Evolutionary conservation across 2,797 vertebrate species (phyloP).

Genomic region (Danionella dracula): DNA sequence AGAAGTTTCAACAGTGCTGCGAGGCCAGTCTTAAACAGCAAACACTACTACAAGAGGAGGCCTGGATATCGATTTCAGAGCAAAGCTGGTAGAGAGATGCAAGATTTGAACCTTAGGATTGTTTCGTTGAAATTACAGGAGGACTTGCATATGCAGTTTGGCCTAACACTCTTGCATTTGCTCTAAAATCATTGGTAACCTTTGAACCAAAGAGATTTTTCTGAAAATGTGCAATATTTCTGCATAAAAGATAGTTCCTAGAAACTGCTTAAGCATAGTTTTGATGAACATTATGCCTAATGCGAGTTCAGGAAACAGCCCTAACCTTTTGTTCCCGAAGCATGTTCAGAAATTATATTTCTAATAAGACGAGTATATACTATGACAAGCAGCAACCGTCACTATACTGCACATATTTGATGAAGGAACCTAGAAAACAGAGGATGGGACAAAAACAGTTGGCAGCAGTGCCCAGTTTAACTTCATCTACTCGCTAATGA

Average conservation of each 20-base stretch:
- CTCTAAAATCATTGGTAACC: not conserved
- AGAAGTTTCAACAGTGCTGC: not conserved
- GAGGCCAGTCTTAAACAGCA: constrained; percentile 5
- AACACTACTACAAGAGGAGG: not conserved
- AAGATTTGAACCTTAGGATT: constrained; percentile 3
- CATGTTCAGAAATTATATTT: constrained; percentile 36
- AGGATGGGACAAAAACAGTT: not conserved
- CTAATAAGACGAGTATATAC: constrained; percentile 38
- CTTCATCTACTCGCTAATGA: constrained; percentile 26
- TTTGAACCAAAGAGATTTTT: not conserved
- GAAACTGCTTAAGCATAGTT: not conserved
- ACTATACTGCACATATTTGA: constrained; percentile 16
- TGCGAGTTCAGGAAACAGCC: not conserved
- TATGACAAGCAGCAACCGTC: constrained; percentile 28
- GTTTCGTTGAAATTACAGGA: not conserved
- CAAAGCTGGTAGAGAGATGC: not conserved
- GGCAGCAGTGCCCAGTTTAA: constrained; percentile 21
- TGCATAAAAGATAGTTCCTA: constrained; percentile 31
- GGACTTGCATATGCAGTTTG: constrained; percentile 55
- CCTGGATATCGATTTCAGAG: not conserved
- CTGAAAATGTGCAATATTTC: constrained; percentile 54
- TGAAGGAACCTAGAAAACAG: not conserved
- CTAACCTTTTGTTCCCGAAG: constrained; percentile 27
- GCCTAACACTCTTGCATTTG: not conserved
- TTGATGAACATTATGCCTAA: not conserved